Evolutionary conservation across 2,888 invertebrate species (phyloP).

Genomic region (Chymomyza amoena): DNA sequence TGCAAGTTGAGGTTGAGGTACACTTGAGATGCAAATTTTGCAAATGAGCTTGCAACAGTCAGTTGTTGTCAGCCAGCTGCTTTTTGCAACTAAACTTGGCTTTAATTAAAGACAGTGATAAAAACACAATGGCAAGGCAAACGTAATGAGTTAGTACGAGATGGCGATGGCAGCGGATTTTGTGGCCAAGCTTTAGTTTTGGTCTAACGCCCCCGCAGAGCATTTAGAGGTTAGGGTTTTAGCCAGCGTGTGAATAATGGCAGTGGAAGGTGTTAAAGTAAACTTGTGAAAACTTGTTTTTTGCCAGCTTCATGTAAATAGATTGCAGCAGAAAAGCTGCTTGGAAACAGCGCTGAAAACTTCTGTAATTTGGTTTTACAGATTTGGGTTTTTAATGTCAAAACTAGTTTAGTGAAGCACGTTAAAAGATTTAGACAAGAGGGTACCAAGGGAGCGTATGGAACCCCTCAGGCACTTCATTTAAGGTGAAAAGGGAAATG

Average conservation of each 20-base stretch:
- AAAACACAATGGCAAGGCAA: neutral
- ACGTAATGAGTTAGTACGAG: neutral
- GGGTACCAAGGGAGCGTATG: too few relatives aligned
- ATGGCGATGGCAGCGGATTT: neutral
- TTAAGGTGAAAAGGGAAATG: too few relatives aligned
- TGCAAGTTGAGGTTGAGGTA: neutral
- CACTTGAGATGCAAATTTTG: constrained; percentile 26
- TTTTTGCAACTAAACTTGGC: constrained; percentile 19
- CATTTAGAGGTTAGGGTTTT: neutral
- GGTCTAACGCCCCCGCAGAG: neutral
- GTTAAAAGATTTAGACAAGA: too few relatives aligned
- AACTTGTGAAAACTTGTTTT: neutral
- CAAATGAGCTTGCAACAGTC: constrained; percentile 37
- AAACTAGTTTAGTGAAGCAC: too few relatives aligned
- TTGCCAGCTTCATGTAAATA: neutral
- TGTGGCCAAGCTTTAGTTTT: neutral
- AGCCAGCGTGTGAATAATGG: neutral
- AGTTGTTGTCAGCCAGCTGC: constrained; percentile 26
- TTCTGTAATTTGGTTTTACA: too few relatives aligned
- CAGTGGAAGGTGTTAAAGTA: neutral
- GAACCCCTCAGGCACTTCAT: too few relatives aligned
- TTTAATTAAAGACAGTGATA: constrained; percentile 33
- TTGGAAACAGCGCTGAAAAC: neutral
- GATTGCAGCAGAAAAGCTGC: neutral
- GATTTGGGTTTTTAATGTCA: too few relatives aligned